phyloP scores from a whole-genome alignment of 2,113 vertebrate genomes.

The Apus apus region DNA sequence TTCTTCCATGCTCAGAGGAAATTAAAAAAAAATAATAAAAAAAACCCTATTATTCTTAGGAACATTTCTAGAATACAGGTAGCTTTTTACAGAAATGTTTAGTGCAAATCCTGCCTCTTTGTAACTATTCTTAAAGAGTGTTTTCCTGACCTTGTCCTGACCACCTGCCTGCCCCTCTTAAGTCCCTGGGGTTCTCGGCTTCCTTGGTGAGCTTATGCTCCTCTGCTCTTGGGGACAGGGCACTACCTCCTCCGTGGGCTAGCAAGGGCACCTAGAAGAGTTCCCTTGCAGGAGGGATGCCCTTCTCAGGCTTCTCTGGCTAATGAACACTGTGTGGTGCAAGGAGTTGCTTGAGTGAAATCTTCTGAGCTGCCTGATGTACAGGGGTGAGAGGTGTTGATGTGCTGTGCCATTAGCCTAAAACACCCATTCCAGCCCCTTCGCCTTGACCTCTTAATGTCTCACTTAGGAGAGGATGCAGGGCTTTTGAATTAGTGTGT shows the following conservation, averaged over 20 bases:
- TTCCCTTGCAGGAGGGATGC: neutral
- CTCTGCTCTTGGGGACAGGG: neutral
- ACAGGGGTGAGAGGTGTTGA: neutral
- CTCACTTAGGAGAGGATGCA: neutral
- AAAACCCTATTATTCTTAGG: neutral
- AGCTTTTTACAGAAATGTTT: neutral
- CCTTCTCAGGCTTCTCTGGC: neutral
- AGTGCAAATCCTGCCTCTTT: neutral
- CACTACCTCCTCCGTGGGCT: neutral
- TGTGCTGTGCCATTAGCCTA: conserved; percentile 20
- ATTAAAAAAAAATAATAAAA: too few relatives aligned
- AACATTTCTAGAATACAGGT: neutral
- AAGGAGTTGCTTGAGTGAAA: neutral
- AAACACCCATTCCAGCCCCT: conserved; percentile 46
- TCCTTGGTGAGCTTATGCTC: accelerated
- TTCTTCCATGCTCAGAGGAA: neutral
- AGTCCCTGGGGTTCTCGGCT: neutral
- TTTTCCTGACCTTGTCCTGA: neutral
- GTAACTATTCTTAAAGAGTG: neutral
- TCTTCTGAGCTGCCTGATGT: neutral
- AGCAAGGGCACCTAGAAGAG: neutral
- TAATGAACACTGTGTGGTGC: neutral
- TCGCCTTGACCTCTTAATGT: conserved; percentile 39
- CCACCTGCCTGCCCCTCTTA: neutral
- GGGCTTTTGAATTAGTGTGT: neutral